Evolutionary conservation across 2,113 vertebrate genomes (phyloP).

Genomic region (Garra rufa): DNA sequence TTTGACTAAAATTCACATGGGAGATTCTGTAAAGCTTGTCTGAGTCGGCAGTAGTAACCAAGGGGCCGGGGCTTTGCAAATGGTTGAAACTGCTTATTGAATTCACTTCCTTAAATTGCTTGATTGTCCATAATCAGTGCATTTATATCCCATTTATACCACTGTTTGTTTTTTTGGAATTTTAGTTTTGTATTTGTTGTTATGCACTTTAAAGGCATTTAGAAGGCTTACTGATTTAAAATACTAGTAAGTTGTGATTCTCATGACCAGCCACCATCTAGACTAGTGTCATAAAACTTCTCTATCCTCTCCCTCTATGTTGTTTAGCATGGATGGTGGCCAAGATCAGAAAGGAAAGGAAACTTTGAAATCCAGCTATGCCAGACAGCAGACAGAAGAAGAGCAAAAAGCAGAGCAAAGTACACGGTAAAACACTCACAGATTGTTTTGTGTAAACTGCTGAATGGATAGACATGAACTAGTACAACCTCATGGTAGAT

Average conservation of each 20-base stretch:
- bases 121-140: not conserved
- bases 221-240: not conserved
- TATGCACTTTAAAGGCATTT: not conserved
- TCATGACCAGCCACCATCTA: not conserved
- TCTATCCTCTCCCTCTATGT: not conserved
- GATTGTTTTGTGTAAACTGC: not conserved
- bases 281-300: not conserved
- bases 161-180: not conserved
- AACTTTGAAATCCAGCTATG: conserved; percentile 25
- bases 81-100: not conserved
- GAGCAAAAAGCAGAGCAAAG: not conserved
- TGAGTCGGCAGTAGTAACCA: not conserved
- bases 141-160: not conserved
- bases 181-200: not conserved
- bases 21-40: not conserved
- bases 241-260: not conserved
- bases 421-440: conserved; percentile 48
- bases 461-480: not conserved
- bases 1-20: not conserved
- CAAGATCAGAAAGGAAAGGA: conserved; percentile 50
- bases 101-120: not conserved
- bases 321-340: conserved; percentile 30
- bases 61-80: not conserved
- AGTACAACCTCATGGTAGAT: not conserved
- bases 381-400: conserved; percentile 46